Base-by-base conservation (phyloP, 2,888 invertebrate species). In the Lycaena phlaeas region DNA sequence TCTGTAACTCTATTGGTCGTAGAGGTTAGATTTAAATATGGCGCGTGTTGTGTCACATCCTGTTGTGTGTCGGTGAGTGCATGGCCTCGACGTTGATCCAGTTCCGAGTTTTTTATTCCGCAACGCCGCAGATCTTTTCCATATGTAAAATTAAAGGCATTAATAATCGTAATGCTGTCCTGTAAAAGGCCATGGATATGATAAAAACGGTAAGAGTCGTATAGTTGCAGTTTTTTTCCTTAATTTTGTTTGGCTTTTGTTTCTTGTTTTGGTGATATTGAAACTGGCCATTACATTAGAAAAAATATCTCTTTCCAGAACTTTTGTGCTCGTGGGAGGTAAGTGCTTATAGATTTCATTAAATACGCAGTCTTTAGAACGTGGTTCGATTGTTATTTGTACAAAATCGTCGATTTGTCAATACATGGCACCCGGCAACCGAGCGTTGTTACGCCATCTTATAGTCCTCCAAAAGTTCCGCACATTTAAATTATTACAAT, bases 201-300 rank as follows among this genome's bases (percentile, higher is more conserved):
- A 82, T 85, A 82, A 86, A 86, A 85, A 82, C 85, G 85, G 87
- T 86, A 81, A 86, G 79, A 54, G 53, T 52, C 50, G 45, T 52
- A 54, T 65, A 68, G 54, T 67, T 63, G 52, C 62, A 58, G 59
- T 62, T 52, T 62, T 65, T 61, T 62, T 57, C 57, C 62, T 56
- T 59, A 57, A 64, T 71, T 71, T 70, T 77, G 81, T 84, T 84
- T 84, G 79, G 81, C 82, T 82, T 84, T 82, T 84, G 84, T 85
- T 85, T 82, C 84, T 84, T 85, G 84, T 85, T 85, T 82, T 85
- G 85, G 78, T 84, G 75, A 81, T 79, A 73, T 79, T 79, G 81
- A 77, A 82, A 82, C 82, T 84, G 74, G 84, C 82, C 85, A 85
- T 84, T 85, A 82, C 77, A 81, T 84, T 78, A 78, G 82, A 79